These are phyloP conservation scores for Ametastegia equiseti DNA, from an alignment of 2,888 invertebrate genomes.

Conservation along the genomic window DNA sequence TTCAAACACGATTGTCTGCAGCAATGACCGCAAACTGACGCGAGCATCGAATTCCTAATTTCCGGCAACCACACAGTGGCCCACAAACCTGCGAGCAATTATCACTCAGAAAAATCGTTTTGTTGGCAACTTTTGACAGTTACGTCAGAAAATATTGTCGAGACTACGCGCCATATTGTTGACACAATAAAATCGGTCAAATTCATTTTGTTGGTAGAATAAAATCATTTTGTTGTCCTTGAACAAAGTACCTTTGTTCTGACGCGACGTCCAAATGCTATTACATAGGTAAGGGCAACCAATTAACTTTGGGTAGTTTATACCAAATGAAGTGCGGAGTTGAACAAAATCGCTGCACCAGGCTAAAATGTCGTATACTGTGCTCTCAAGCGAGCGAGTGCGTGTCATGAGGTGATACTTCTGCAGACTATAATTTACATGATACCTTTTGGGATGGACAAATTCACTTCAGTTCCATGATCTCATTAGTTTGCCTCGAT, in stretches of 20 bases:
- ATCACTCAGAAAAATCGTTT: slow-evolving; percentile 8
- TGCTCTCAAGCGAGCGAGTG: no score
- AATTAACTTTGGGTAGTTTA: neutral
- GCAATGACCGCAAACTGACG: neutral
- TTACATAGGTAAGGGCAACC: neutral
- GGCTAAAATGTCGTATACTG: no score
- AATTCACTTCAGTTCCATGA: no score
- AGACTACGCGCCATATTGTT: neutral
- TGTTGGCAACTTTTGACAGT: slow-evolving; percentile 5
- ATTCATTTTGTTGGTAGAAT: neutral
- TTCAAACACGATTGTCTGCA: neutral
- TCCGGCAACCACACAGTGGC: neutral
- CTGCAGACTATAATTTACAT: no score
- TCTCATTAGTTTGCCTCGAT: no score
- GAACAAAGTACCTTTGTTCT: neutral
- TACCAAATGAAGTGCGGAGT: no score
- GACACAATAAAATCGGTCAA: neutral
- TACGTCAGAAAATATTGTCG: neutral
- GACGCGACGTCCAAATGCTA: neutral
- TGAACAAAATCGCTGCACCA: no score
- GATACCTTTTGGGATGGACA: no score
- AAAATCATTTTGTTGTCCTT: neutral
- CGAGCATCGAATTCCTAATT: neutral
- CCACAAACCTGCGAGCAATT: neutral
- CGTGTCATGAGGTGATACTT: no score